A percentile compares a stretch with the other conserved stretches of the same genome.
Conservation (phyloP, 2,113 vertebrate species). For the Ameiurus melas region DNA sequence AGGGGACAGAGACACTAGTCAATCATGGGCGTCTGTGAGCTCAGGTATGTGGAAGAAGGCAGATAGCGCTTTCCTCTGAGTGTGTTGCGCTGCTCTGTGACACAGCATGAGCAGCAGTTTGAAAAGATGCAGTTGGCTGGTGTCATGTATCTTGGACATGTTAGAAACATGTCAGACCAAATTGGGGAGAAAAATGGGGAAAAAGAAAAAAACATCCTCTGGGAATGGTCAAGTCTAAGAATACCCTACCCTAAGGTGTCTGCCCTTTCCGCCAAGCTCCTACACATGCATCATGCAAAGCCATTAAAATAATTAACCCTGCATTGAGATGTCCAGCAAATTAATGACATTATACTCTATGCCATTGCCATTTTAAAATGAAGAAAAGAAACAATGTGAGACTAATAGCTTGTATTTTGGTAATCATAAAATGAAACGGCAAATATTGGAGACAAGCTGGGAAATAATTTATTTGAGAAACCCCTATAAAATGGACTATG, state of each 20-base stretch:
- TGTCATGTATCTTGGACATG: neutral
- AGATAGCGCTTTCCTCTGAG: neutral
- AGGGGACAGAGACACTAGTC: no score
- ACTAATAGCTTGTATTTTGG: neutral
- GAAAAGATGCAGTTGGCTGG: neutral
- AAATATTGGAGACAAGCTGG: neutral
- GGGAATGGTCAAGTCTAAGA: neutral
- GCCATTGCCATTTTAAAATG: neutral
- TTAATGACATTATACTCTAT: neutral
- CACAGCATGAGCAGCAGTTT: neutral
- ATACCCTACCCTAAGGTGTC: neutral
- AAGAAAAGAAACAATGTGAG: neutral
- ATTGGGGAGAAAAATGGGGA: no score
- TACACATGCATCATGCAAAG: neutral
- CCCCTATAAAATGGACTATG: neutral
- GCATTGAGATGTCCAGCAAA: neutral
- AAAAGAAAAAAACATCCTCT: neutral
- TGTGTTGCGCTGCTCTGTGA: neutral
- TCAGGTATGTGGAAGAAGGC: neutral
- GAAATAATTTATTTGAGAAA: neutral
- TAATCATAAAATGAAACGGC: neutral
- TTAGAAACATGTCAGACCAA: neutral
- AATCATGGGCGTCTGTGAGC: neutral
- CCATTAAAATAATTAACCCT: neutral
- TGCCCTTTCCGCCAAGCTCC: neutral